phyloP scores from a whole-genome alignment of 2,113 vertebrate species.

The Pyrgilauda ruficollis region DNA sequence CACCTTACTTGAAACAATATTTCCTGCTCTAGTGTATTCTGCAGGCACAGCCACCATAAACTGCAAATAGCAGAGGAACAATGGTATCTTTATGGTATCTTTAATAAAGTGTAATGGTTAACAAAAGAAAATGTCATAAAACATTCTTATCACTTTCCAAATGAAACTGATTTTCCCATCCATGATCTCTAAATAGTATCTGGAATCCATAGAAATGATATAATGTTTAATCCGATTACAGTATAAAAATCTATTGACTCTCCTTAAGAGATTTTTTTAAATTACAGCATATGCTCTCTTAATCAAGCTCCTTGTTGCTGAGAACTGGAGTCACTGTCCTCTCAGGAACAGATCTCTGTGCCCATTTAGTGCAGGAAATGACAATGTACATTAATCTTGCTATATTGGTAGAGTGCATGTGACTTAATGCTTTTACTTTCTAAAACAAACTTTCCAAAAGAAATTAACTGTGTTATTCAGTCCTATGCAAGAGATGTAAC shows the following conservation, averaged over 20 bases:
- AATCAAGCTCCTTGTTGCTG: not conserved
- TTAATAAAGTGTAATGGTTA: conserved; percentile 26
- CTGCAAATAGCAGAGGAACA: not conserved
- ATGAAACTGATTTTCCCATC: conserved; percentile 1
- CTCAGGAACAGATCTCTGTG: not conserved
- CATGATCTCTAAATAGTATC: conserved; percentile 6
- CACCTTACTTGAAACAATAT: not conserved
- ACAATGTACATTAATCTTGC: not conserved
- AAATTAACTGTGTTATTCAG: not conserved
- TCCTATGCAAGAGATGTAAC: not conserved
- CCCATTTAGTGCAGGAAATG: not conserved
- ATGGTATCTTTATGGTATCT: not conserved
- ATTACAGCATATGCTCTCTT: not conserved
- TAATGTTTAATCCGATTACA: conserved; percentile 37
- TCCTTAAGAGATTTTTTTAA: not conserved
- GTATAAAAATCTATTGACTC: not conserved
- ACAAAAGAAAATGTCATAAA: conserved; percentile 21
- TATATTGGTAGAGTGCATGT: not conserved
- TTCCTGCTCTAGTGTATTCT: not conserved
- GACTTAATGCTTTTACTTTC: not conserved
- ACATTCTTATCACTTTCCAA: not conserved
- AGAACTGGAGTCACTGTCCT: not conserved
- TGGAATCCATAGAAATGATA: conserved; percentile 46
- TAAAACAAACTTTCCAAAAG: not conserved
- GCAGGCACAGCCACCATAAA: not conserved